Base-by-base conservation (phyloP, 2,113 vertebrate genomes). In the Clupea harengus region DNA sequence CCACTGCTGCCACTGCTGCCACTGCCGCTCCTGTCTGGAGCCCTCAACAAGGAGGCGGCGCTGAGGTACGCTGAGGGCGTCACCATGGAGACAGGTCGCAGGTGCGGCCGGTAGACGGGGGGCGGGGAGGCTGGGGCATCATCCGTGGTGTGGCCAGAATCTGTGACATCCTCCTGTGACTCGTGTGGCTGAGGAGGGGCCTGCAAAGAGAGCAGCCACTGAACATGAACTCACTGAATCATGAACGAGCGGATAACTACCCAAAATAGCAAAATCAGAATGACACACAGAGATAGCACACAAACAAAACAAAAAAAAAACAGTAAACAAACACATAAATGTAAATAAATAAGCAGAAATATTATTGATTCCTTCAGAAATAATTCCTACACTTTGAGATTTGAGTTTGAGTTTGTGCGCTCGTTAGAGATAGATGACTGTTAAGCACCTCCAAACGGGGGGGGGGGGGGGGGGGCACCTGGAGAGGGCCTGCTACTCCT, bases 21-120 rank as follows among this genome's bases (percentile, higher is more conserved):
- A 86, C 39, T 60, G 84, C 0, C 11, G 25, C 32, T 78, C 72
- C 28, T 78, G 32, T 78, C 28, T 10, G 32, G 28, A 15, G 1
- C 72, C 72, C 39, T 78, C 72, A 32, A 32, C 32, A 39, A 75
- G 86, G 91, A 84, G 28, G 82, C 3, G 50, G 85, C 50, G 45
- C 60, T 88, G 83, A 81, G 78, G 57, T 83, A 83, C 75, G 85
- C 46, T 18, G 86, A 85, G 81, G 84, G 9, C 8, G 60, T 64
- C n/a, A 89, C 84, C 72, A 52, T 91, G 90, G 89, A 84, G 78
- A 67, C 84, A 8, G 85, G 50, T 88, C 91, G 93, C 85, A 28
- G 54, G 90, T 92, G 91, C 83, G 90, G 85, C 89, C 89, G 86
- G 87, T 92, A 93, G 90, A 92, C 86, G 88, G 92, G 82, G 83